Base-by-base conservation (phyloP, 2,113 vertebrate genomes). In the Bubo blakistoni region DNA sequence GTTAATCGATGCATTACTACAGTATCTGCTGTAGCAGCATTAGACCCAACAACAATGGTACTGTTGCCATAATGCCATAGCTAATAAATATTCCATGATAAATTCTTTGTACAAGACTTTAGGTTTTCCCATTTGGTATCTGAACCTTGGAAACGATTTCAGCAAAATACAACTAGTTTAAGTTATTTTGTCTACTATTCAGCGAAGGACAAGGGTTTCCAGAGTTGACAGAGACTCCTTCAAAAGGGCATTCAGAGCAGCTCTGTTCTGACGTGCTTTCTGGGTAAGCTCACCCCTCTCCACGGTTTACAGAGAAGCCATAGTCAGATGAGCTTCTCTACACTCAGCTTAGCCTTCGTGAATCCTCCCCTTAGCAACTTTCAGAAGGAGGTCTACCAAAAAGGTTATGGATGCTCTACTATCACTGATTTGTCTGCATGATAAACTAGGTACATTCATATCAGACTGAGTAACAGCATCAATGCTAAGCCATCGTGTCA, bases 331-430 rank as follows among this genome's bases (percentile, higher is more conserved):
- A 92, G 16, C 70, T 30, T n/a, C 73, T 42, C 74, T 8, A 29
- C 36, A 5, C 14, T 24, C 9, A 5, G 1, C 10, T 11, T 2
- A 40, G 72, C 46, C 69, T 8, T 5, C 0, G 0, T 1, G 59
- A 74, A 44, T 9, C 19, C 42, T 62, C 13, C 34, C 32, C 32
- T 2, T 5, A 2, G 4, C 21, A 42, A 1, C 6, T 54, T 46
- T 22, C 69, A 34, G 19, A 25, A 32, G 17, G 32, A 55, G 20
- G 49, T 13, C 34, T 5, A 10, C 51, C 57, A 21, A 57, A 29
- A 49, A 52, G 24, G 4, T 15, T 10, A 25, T 0, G 47, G 70
- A 44, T 11, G 42, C 25, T 18, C 15, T 9, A 7, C 18, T 22
- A 36, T 2, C 32, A 7, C 0, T 18, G 38, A 40, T 21, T 29